phyloP scores from a whole-genome alignment of 1,140 invertebrate species.

The Oryctes rhinoceros region DNA sequence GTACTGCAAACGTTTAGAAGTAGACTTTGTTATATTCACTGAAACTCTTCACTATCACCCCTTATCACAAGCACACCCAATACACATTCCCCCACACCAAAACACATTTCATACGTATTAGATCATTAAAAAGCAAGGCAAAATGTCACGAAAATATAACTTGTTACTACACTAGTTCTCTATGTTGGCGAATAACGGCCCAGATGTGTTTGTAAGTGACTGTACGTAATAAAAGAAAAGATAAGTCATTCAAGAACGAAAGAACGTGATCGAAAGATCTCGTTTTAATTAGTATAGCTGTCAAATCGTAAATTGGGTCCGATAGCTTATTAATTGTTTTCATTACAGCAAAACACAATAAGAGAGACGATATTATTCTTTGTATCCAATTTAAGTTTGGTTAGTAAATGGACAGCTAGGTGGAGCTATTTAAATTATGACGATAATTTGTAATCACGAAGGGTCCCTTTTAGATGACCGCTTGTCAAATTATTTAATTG shows the following conservation, averaged over 20 bases:
- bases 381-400: background rate
- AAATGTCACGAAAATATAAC: too few relatives aligned
- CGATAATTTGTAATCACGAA: background rate
- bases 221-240: background rate
- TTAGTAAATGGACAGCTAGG: background rate
- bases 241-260: background rate
- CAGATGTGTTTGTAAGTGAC: background rate
- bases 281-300: slow-evolving; percentile 34
- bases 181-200: background rate
- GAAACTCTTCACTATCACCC: too few relatives aligned
- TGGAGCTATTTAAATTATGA: background rate
- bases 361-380: background rate
- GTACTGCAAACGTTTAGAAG: too few relatives aligned
- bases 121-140: too few relatives aligned
- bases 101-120: too few relatives aligned
- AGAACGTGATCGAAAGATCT: background rate
- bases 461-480: background rate
- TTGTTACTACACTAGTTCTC: too few relatives aligned
- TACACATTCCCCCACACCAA: too few relatives aligned
- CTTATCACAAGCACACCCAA: too few relatives aligned
- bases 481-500: slow-evolving; percentile 9
- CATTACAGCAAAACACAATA: slow-evolving; percentile 34
- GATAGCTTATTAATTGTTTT: slow-evolving; percentile 43
- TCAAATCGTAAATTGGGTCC: slow-evolving; percentile 42
- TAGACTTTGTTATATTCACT: too few relatives aligned